Evolutionary conservation across 2,113 vertebrate genomes (phyloP), one percentile per base, ranked within the genome.

Genomic region (Leptodactylus fuscus): DNA sequence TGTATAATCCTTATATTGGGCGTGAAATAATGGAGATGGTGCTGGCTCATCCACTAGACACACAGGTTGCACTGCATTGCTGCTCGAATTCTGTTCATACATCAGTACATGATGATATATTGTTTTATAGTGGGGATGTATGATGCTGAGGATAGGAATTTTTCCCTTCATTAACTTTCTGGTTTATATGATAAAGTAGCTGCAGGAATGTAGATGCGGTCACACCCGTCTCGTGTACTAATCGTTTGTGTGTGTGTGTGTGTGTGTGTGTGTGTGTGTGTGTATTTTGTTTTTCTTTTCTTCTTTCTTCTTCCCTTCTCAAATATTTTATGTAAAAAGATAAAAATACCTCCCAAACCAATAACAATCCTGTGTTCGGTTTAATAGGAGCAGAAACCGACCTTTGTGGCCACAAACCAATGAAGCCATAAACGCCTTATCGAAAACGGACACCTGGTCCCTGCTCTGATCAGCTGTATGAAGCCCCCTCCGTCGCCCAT

Each of bases 121-220:
- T 51, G 36, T 62, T 29, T 79, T 44, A 12, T 62, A 44, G 55
- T 44, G 12, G 51, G 5, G 9, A 18, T 12, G 4, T 60, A 27
- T 80, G 77, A 80, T 60, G 55, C n/a, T 5, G 48, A 62, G 49
- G 7, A 27, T 29, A 80, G 32, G 76, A 79, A 79, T 79, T 80
- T 80, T 24, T 41, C 15, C 15, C 36, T 24, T 60, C 53, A 62
- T 62, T 80, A 80, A 80, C 55, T 60, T 24, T 10, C 15, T 27
- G 55, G 77, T 79, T 36, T 24, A 79, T n/a, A 79, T 44, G 53
- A 27, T 60, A 38, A 60, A 60, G 9, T 27, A 38, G 9, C 22
- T 60, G 36, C 36, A 44, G 55, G 77, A 80, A 80, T 80, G 77
- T 24, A 27, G 77, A 80, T 15, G 13, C 62, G 22, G 36, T 9